Base-by-base conservation (phyloP, 2,888 invertebrate genomes). In the Hirudinaria manillensis region DNA sequence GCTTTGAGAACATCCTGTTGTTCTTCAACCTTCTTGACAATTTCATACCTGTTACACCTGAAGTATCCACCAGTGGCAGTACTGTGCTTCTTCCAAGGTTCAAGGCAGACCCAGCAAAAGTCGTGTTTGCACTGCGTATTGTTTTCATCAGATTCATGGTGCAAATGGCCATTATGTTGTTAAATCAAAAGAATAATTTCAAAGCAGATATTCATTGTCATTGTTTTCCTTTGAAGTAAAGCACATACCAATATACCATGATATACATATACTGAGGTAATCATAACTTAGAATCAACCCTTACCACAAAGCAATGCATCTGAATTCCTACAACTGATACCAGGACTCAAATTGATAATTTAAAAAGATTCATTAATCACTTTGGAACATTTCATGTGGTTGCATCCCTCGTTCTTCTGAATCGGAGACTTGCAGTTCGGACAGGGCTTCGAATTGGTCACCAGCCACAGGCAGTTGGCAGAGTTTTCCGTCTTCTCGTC, bases 51-150 rank as follows among this genome's bases (percentile, higher is more conserved):
- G 80, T 88, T 89, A 80, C 89, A 89, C 76, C 90, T 87, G 82
- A 90, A 90, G 82, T 90, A 90, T 3, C 90, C 90, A 2, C 71
- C 90, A 0, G 90, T 90, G 3, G 89, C 89, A 0, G 89, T 89
- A 80, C 89, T 89, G 83, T 90, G 90, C 72, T 89, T 87, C 83
- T 90, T 90, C 90, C 90, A 90, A 32, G 89, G 88, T 82, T 90
- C 90, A 82, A 90, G 87, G 81, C 90, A 90, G 51, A 90, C 89
- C 90, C 90, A 90, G 84, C 90, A 90, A 81, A 90, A 90, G 82
- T 90, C 90, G 83, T 88, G 89, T 84, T 90, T 90, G 82, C 90
- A 90, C 89, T 90, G n/a, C n/a, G n/a, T n/a, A n/a, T n/a, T n/a
- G 82, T 61, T 51, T 4, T 2, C n/a, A 51, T 21, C 21, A 51